Evolutionary conservation across 2,113 vertebrate genomes (phyloP), one percentile per base, ranked within the genome.

Genomic region (Callospermophilus lateralis): DNA sequence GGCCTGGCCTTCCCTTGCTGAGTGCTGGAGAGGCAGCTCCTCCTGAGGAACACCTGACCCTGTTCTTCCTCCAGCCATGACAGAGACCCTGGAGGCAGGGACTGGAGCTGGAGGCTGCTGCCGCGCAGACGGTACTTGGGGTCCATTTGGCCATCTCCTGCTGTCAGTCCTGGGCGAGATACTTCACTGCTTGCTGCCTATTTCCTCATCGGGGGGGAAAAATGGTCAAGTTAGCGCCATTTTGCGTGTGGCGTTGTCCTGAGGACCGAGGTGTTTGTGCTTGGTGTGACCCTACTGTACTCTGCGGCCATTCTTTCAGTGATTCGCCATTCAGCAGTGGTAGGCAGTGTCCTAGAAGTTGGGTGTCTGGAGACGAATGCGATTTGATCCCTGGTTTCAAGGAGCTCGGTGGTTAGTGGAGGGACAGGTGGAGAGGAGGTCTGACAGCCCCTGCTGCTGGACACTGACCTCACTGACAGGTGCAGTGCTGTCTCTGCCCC

Each of bases 1-100:
- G 90, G 93, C 76, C 78, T 67, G 28, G 94, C 45, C 34, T 96
- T 84, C 48, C 97, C 97, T 95, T 79, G 70, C 84, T 95, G 67
- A 7, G 5, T 7, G 16, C 84, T 88, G 96, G 63, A 74, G 32
- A 91, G 39, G 84, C 55, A n/a, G 37, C 84, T 98, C 78, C 68
- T 80, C 34, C n/a, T 12, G 51, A 81, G 73, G 2, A 97, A 97
- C 48, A 77, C 3, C 34, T 92, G 20, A 53, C 77, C 12, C 7
- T 32, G 15, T 19, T 55, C 28, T 61, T 1, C 0, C 8, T 51
- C 58, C 67, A 32, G 13, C 30, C 32, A 67, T 32, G 34, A 73
- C 30, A 45, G 65, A 84, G 58, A 72, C 0, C 19, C 12, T 17
- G 4, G 22, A 6, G 1, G 6, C 8, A 42, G 42, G 63, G n/a